These are phyloP conservation scores for Syngnathus scovelli DNA, from an alignment of 2,113 vertebrate species.

Conservation along the genomic window DNA sequence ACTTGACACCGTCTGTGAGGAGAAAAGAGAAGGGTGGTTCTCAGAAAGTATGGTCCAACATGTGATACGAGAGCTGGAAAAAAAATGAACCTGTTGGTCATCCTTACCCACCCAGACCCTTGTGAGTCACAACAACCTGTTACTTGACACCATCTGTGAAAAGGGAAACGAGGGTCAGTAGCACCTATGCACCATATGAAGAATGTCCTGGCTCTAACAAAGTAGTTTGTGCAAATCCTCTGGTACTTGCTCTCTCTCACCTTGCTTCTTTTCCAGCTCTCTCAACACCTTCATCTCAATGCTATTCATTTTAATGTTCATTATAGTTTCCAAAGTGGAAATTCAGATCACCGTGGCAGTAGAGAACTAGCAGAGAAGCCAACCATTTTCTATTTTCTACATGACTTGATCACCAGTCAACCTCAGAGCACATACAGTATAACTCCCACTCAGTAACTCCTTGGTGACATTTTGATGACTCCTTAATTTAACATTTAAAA, in stretches of 20 bases:
- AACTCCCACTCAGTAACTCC: no score
- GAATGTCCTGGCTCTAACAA: no score
- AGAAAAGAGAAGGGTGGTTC: background rate
- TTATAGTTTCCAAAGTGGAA: background rate
- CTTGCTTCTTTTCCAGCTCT: background rate
- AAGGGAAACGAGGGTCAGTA: no score
- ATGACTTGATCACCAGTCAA: no score
- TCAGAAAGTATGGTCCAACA: no score
- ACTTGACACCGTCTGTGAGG: background rate
- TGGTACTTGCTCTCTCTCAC: background rate
- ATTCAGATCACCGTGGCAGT: background rate
- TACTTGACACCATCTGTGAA: background rate
- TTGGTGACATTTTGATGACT: no score
- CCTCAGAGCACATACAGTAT: no score
- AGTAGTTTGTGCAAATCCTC: no score
- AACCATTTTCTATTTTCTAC: background rate
- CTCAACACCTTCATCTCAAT: background rate
- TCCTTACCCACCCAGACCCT: background rate
- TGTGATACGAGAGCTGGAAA: no score
- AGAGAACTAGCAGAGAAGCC: background rate
- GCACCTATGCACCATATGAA: no score
- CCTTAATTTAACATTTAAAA: no score
- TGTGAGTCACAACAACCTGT: background rate
- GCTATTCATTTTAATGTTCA: background rate
- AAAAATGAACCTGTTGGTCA: constrained; percentile 18